Conservation (phyloP, 2,113 vertebrate species). For the Tretioscincus oriximinensis region DNA sequence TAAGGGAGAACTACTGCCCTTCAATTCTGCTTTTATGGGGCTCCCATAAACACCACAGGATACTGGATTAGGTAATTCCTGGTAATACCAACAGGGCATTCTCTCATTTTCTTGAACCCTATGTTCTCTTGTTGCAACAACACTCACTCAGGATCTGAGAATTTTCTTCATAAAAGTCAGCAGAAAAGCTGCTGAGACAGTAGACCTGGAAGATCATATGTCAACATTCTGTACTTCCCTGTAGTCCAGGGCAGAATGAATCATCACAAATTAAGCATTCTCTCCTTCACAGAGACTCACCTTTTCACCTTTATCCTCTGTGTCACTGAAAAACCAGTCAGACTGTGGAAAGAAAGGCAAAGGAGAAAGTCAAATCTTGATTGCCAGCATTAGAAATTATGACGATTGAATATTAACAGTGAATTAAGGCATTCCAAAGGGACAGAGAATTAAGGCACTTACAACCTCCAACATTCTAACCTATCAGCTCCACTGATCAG, state of each 20-base stretch:
- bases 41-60: neutral
- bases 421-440: neutral
- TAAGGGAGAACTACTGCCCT: neutral
- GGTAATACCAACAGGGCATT: too few species aligned
- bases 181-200: neutral
- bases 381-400: neutral
- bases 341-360: constrained; percentile 52
- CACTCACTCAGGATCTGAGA: too few species aligned
- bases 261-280: neutral
- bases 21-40: neutral
- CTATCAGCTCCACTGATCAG: neutral
- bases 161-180: neutral
- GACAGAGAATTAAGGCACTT: neutral
- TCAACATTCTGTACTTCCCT: neutral
- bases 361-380: neutral
- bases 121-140: neutral
- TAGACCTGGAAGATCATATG: neutral
- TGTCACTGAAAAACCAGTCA: constrained; percentile 94
- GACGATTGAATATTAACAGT: neutral
- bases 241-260: neutral
- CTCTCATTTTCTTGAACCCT: neutral
- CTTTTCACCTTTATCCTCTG: constrained; percentile 91
- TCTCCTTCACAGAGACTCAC: constrained; percentile 61
- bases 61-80: too few species aligned
- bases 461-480: neutral